These are phyloP conservation scores for Agapostemon virescens DNA, from an alignment of 2,888 invertebrate genomes.

Conservation along the genomic window DNA sequence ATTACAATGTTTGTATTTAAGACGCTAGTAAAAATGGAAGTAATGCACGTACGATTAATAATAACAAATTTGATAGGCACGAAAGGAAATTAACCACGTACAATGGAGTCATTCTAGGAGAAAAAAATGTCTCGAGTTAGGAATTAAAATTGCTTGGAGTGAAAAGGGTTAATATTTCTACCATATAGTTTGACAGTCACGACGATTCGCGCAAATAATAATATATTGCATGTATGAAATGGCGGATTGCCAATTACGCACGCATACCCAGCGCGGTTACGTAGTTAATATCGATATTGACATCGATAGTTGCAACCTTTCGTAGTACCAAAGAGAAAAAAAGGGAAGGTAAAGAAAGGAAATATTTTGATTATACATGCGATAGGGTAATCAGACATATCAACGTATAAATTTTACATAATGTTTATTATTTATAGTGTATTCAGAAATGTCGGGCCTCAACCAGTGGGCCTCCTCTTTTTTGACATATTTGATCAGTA, in stretches of 20 bases:
- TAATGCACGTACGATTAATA: too few species aligned
- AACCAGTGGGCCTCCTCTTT: slow-evolving; percentile 76
- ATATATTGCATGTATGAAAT: neutral
- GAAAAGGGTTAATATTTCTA: too few species aligned
- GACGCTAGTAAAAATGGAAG: too few species aligned
- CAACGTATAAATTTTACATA: slow-evolving; percentile 75
- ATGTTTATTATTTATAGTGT: slow-evolving; percentile 78
- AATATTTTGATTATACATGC: neutral
- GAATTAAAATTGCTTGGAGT: too few species aligned
- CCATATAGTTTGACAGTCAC: too few species aligned
- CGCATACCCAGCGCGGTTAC: neutral
- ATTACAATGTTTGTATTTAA: too few species aligned
- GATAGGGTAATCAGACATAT: neutral
- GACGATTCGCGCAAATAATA: neutral
- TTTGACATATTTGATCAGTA: slow-evolving; percentile 76
- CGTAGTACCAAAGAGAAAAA: neutral
- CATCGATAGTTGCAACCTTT: neutral
- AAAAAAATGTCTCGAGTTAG: too few species aligned
- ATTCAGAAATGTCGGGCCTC: slow-evolving; percentile 76
- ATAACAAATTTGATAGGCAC: too few species aligned
- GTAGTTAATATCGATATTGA: neutral
- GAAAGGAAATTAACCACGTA: too few species aligned
- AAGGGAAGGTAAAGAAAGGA: neutral
- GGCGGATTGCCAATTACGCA: neutral
- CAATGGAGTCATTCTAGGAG: too few species aligned